phyloP scores from a whole-genome alignment of 2,888 invertebrate genomes.

The Pseudococcus jackbeardsleyi region DNA sequence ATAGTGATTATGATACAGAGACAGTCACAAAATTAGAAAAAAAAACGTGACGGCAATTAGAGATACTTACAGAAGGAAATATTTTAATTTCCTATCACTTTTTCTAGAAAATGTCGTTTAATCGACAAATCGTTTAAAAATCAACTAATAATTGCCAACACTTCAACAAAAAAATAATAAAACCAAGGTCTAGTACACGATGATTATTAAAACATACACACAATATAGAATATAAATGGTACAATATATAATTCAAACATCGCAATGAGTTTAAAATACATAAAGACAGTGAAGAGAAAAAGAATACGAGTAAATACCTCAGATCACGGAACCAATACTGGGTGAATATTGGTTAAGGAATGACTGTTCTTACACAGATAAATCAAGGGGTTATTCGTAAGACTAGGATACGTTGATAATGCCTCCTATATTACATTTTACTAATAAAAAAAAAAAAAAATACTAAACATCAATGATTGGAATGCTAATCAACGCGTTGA shows the following conservation, averaged over 20 bases:
- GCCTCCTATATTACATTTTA: slow-evolving; percentile 6
- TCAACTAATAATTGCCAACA: slow-evolving; percentile 29
- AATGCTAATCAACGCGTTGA: slow-evolving; percentile 36
- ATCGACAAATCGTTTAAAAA: too few relatives aligned
- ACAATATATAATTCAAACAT: slow-evolving; percentile 32
- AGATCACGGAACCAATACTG: slow-evolving; percentile 29
- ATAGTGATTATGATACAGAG: slow-evolving; percentile 57
- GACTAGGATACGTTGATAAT: slow-evolving; percentile 39
- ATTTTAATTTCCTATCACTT: not conserved
- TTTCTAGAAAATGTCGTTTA: not conserved
- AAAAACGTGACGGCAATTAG: slow-evolving; percentile 31
- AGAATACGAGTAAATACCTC: slow-evolving; percentile 30
- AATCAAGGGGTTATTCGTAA: slow-evolving; percentile 35
- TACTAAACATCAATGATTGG: not conserved
- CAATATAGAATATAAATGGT: slow-evolving; percentile 36
- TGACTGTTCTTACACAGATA: not conserved
- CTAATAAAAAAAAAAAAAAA: not conserved
- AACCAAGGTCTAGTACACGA: slow-evolving; percentile 38
- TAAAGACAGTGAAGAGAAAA: not conserved
- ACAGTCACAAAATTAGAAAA: slow-evolving; percentile 10
- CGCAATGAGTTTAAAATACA: slow-evolving; percentile 20
- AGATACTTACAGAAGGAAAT: not conserved
- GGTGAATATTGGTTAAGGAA: not conserved
- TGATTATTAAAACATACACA: slow-evolving; percentile 9
- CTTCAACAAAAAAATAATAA: slow-evolving; percentile 50